phyloP scores from a whole-genome alignment of 2,113 vertebrate genomes.

The Saccopteryx bilineata region DNA sequence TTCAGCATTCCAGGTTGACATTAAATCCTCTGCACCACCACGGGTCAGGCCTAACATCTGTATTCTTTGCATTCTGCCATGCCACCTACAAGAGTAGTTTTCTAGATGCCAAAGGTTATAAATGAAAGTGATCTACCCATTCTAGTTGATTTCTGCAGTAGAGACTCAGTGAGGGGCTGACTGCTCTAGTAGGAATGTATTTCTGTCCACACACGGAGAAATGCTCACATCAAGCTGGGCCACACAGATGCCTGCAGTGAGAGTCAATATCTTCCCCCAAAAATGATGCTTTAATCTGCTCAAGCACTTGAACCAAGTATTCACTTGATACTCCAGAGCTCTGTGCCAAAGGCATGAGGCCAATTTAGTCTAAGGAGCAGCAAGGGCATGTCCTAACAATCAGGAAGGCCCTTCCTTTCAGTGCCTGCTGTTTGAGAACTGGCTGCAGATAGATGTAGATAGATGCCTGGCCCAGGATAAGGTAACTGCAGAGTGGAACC shows the following conservation, averaged over 20 bases:
- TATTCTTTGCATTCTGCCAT: background rate
- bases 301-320: background rate
- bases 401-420: background rate
- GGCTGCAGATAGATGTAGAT: background rate
- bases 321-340: background rate
- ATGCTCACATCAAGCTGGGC: background rate
- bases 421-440: background rate
- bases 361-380: background rate
- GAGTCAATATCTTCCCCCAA: background rate
- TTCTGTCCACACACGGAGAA: background rate
- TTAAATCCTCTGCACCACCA: too few species aligned
- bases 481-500: background rate
- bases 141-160: background rate
- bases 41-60: background rate
- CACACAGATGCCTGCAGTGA: constrained; percentile 26
- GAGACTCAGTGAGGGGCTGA: background rate
- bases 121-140: background rate
- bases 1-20: too few species aligned
- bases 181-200: background rate
- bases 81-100: background rate
- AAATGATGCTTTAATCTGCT: constrained; percentile 37
- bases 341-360: background rate
- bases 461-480: background rate
- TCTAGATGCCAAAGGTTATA: background rate
- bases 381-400: background rate